A percentile compares a stretch with the other conserved stretches of the same genome.
Evolutionary conservation across 1,140 invertebrate genomes (phyloP).

Genomic region (Solenopsis invicta): DNA sequence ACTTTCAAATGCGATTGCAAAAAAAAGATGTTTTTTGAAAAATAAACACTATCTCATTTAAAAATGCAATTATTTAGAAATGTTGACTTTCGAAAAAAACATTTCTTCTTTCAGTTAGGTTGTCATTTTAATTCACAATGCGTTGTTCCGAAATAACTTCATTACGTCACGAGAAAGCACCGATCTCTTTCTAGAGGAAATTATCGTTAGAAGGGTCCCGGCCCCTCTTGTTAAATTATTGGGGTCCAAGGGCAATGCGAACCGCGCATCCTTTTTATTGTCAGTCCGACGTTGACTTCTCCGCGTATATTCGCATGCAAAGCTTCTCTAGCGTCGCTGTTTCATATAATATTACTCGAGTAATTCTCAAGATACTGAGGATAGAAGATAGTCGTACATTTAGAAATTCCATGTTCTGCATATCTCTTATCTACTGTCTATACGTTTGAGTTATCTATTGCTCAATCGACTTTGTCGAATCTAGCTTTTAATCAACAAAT

Average conservation of each 20-base stretch:
- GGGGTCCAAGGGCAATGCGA: conserved; percentile 48
- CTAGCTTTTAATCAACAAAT: not conserved
- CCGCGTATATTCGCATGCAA: conserved; percentile 38
- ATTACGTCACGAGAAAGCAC: conserved; percentile 37
- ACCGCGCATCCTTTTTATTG: conserved; percentile 50
- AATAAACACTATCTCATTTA: not conserved
- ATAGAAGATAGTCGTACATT: not conserved
- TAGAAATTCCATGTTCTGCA: not conserved
- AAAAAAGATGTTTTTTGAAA: not conserved
- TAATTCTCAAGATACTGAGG: not conserved
- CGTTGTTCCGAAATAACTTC: conserved; percentile 6
- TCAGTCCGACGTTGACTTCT: conserved; percentile 6
- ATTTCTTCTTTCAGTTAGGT: not conserved
- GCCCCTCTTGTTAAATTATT: conserved; percentile 61
- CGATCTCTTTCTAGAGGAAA: conserved; percentile 56
- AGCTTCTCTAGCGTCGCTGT: not conserved
- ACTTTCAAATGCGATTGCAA: not conserved
- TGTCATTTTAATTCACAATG: not conserved
- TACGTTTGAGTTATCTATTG: not conserved
- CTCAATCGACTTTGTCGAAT: not conserved
- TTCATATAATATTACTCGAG: conserved; percentile 2
- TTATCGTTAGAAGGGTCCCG: conserved; percentile 43
- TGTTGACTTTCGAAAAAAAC: not conserved
- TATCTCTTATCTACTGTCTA: too few species aligned
- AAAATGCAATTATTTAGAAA: not conserved